Evolutionary conservation across 2,888 invertebrate species (phyloP).

Genomic region (Coenonympha glycerion): DNA sequence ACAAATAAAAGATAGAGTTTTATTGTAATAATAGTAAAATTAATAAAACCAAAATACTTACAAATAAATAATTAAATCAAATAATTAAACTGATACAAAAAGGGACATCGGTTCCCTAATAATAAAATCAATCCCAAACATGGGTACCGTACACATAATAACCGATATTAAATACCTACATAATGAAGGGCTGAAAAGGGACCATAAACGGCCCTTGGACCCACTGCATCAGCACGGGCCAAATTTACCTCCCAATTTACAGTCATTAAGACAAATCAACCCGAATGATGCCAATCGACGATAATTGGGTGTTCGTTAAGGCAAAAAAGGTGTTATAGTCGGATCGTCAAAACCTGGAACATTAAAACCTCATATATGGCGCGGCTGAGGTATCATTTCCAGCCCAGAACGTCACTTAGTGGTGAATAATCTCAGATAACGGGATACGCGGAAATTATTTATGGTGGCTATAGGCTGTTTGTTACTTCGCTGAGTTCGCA

Average conservation of each 20-base stretch:
- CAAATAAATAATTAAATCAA: too few relatives aligned
- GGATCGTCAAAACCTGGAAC: conserved; percentile 37
- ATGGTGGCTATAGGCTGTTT: conserved; percentile 7
- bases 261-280: conserved; percentile 67
- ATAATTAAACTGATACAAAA: conserved; percentile 4
- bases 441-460: conserved; percentile 13
- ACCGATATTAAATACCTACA: conserved; percentile 18
- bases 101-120: conserved; percentile 1
- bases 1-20: too few relatives aligned
- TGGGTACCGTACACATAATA: conserved; percentile 3
- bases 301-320: conserved; percentile 62
- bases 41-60: background rate
- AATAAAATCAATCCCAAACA: conserved; percentile 4
- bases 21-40: background rate
- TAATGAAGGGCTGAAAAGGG: conserved; percentile 33
- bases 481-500: background rate
- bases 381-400: conserved; percentile 46
- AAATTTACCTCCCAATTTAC: conserved; percentile 58
- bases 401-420: conserved; percentile 48
- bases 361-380: conserved; percentile 50
- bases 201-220: conserved; percentile 3
- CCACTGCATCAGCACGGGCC: conserved; percentile 47
- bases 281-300: conserved; percentile 57
- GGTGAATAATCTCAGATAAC: conserved; percentile 17
- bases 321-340: conserved; percentile 67